Base-by-base conservation (phyloP, 2,888 invertebrate genomes). In the Griposia aprilina region DNA sequence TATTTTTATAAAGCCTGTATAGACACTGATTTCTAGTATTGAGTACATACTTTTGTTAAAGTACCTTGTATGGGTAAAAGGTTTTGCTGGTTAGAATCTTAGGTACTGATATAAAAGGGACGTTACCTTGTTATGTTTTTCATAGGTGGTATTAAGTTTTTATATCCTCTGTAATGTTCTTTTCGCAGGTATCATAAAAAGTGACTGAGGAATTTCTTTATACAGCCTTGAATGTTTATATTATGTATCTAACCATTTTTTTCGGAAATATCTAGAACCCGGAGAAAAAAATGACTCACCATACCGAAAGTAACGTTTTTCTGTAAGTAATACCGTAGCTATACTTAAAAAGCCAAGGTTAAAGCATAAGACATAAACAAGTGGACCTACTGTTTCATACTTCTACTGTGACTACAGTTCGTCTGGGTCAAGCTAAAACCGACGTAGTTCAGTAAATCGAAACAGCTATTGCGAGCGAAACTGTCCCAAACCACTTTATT, bases 1-100 rank as follows among this genome's bases (percentile, higher is more conserved):
- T 89, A 87, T 88, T 91, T 91, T 92, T 91, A 92, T 90, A 88
- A 85, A 63, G 67, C 41, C 81, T 90, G 87, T 90, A 90, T 79
- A 88, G 89, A 81, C 87, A 90, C 92, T 91, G 92, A 91, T 91
- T 92, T 92, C 90, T 90, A 83, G 85, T 82, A 85, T 80, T 80
- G 78, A 72, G 78, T 78, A 85, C 77, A 80, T 78, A 75, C 55
- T 50, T 72, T 81, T 85, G 76, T 76, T 26, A 59, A 72, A 74
- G 48, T 48, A 1, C 48, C 15, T 59, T 76, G 67, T 72, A 59
- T 57, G 1, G 63, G 63, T 80, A 67, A 72, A 74, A 78, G 45
- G 68, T 59, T 70, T 73, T 59, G 30, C 23, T 65, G 41, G 74
- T 75, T 62, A 23, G 5, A 52, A 60, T 50, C 36, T 74, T 63